Base-by-base conservation (phyloP, 2,113 vertebrate species). In the Aphyosemion australe region DNA sequence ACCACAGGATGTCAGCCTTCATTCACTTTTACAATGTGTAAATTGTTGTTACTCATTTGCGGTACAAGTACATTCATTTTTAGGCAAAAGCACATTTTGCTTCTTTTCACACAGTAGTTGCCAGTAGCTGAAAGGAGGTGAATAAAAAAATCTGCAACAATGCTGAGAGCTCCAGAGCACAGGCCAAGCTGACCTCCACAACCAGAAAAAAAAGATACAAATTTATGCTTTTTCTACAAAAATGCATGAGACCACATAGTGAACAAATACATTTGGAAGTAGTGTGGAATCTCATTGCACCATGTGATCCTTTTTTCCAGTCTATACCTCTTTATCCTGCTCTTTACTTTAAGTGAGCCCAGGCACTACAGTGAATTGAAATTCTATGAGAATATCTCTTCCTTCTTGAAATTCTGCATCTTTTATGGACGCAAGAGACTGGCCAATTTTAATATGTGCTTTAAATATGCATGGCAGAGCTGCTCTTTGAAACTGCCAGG, bases 181-280 rank as follows among this genome's bases (percentile, higher is more conserved):
- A 56, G 41, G 56, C 61, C 56, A 69, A 50, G 50, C 76, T 74
- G 18, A 55, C 54, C 45, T 65, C 65, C 62, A 79, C 57, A 77
- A 65, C 57, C 37, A 54, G 21, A 59, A 42, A 37, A 37, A 61
- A 67, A 69, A 67, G 49, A 80, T 41, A 50, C n/a, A 54, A 39
- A 85, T 78, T 52, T 48, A 48, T 69, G 20, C 65, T 47, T 45
- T 53, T 69, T 72, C 65, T 72, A 70, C 62, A 55, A 65, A 67
- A 56, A 46, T 68, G 65, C 60, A 61, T 63, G 61, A 79, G 73
- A 49, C 76, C 45, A 45, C 13, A 18, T 67, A 31, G 16, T 64
- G 41, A 48, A 59, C 60, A 69, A 76, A 76, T 78, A 20, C 48
- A 56, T 72, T 70, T 65, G 48, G 26, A 49, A 58, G 39, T 47